Conservation (phyloP, 2,888 invertebrate species). For the Mimumesa dahlbomi region DNA sequence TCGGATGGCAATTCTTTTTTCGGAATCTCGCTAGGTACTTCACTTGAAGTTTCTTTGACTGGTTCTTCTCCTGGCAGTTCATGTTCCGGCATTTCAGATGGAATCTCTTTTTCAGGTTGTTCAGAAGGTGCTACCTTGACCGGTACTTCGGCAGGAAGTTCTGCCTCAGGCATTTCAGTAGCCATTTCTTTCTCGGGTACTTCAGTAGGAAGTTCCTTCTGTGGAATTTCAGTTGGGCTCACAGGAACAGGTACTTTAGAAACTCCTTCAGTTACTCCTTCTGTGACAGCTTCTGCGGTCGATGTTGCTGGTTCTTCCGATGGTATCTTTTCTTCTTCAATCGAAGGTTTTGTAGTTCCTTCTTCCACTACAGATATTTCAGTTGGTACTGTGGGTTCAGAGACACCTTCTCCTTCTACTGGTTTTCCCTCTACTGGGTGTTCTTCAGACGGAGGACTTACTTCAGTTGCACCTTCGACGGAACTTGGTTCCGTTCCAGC, state of each 20-base stretch:
- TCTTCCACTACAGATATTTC: constrained; percentile 41
- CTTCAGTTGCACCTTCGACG: constrained; percentile 21
- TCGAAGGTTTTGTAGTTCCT: constrained; percentile 53
- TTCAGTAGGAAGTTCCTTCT: not conserved
- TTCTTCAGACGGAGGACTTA: constrained; percentile 19
- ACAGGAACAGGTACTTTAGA: constrained; percentile 14
- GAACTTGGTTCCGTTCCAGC: too few relatives aligned
- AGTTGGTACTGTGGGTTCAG: constrained; percentile 49
- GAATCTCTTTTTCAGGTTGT: constrained; percentile 19
- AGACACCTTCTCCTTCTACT: constrained; percentile 10
- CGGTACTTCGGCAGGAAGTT: constrained; percentile 14
- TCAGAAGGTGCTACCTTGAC: constrained; percentile 25
- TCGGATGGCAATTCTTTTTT: not conserved
- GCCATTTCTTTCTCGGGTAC: not conserved
- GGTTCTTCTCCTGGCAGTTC: constrained; percentile 26
- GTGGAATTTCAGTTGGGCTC: constrained; percentile 16
- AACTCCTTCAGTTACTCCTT: constrained; percentile 19
- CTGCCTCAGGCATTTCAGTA: too few relatives aligned
- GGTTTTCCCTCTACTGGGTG: constrained; percentile 24
- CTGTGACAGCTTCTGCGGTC: constrained; percentile 4
- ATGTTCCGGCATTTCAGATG: not conserved
- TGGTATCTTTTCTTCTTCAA: constrained; percentile 49
- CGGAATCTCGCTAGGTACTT: constrained; percentile 4
- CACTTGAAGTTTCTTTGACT: constrained; percentile 28
- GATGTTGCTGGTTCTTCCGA: constrained; percentile 16